Percentiles rank a stretch among this genome's conserved stretches.
These are phyloP conservation scores for Globia sparganii DNA, from an alignment of 2,888 invertebrate species.

Conservation along the genomic window DNA sequence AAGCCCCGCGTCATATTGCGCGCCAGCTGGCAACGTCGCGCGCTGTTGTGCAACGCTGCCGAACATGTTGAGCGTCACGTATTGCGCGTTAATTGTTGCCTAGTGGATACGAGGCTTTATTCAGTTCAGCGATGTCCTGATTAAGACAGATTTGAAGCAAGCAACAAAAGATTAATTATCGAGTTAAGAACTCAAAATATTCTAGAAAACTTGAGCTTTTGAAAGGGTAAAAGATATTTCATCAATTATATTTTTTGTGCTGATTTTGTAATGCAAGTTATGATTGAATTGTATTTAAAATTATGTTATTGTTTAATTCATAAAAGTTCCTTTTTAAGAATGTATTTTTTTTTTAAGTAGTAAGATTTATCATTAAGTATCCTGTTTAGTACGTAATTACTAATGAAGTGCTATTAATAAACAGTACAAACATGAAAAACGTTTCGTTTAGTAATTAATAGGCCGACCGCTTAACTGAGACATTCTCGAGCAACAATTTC, in stretches of 20 bases:
- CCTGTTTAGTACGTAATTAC: neutral
- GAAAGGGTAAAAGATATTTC: constrained; percentile 7
- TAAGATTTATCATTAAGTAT: neutral
- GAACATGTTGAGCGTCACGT: too few relatives aligned
- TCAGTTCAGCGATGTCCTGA: constrained; percentile 29
- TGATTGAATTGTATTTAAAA: constrained; percentile 24
- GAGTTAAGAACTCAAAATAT: constrained; percentile 21
- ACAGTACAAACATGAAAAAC: neutral
- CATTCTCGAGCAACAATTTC: constrained; percentile 6
- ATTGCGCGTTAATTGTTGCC: too few relatives aligned
- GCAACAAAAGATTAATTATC: constrained; percentile 52
- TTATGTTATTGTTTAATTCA: constrained; percentile 16
- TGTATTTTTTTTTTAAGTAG: constrained; percentile 21
- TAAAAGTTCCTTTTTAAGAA: constrained; percentile 44
- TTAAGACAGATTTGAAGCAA: constrained; percentile 51
- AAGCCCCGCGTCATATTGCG: too few relatives aligned
- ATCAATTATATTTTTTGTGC: constrained; percentile 13
- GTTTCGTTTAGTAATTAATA: too few relatives aligned
- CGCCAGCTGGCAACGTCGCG: too few relatives aligned
- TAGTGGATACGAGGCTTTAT: too few relatives aligned
- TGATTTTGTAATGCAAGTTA: constrained; percentile 5
- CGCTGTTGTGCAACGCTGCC: too few relatives aligned
- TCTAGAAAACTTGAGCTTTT: constrained; percentile 1
- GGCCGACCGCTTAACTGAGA: too few relatives aligned
- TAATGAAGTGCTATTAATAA: neutral